Base-by-base conservation (phyloP, 1,140 invertebrate species). In the Drosophila pseudoananassae region DNA sequence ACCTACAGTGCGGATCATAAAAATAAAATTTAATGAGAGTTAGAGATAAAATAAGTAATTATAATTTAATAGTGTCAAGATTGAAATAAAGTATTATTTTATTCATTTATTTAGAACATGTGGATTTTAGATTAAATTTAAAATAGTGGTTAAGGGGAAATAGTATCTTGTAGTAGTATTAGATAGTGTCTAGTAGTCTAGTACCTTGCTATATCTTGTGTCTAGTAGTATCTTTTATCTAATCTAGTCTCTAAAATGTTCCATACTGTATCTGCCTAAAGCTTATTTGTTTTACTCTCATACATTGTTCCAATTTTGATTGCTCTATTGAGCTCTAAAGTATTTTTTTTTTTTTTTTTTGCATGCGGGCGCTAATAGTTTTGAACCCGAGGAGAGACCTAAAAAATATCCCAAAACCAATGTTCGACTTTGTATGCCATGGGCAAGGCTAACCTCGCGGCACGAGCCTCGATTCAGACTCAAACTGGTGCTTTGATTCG, bases 351-450 rank as follows among this genome's bases (percentile, higher is more conserved):
- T 36, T 47, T 36, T 36, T 25, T 33, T 64, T 69, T 69, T 69
- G 65, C 64, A 56, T 69, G 51, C 66, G 66, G 66, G 66, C 64
- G 66, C 66, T 69, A 69, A 69, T 69, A 56, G 66, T 66, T 69
- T 69, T 69, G 66, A 69, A 69, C 66, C 66, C 47, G 64, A 69
- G 15, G 25, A 49, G 25, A 56, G 33, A 31, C 43, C 45, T 29
- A 69, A 47, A 46, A 38, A 38, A 46, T 56, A 69, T 15, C 31
- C 23, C 47, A 40, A 69, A 69, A 56, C 69, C 66, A 69, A 69
- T 69, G 68, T 47, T 14, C 51, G 38, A 56, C n/a, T 68, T 56
- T 69, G 63, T 69, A 40, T 69, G 66, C 66, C 66, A 69, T 56
- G 64, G 64, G 66, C 66, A 69, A 69, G 66, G 66, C 66, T 69